Percentiles rank a stretch among this genome's conserved stretches.
Conservation (phyloP, 2,888 invertebrate genomes). For the Athalia cordata region DNA sequence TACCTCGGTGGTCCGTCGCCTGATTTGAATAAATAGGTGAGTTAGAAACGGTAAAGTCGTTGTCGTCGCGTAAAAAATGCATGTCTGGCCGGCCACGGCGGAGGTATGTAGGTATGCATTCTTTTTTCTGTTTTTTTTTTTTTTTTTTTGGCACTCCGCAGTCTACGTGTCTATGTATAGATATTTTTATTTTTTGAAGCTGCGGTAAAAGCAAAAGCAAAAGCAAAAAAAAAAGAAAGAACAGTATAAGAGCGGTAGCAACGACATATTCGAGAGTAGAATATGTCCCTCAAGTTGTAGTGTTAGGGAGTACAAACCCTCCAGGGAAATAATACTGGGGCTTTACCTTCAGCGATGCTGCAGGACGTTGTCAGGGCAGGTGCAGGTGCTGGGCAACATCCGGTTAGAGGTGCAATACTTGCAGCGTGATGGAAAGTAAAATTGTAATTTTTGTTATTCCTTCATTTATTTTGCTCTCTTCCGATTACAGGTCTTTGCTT, state of each 20-base stretch:
- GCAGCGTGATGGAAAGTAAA: slow-evolving; percentile 14
- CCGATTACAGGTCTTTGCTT: too few relatives aligned
- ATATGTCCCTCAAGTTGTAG: slow-evolving; percentile 21
- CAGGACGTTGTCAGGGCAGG: not conserved
- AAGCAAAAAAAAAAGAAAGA: not conserved
- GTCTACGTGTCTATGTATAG: not conserved
- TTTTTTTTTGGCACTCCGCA: not conserved
- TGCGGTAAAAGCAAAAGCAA: not conserved
- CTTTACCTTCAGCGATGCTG: slow-evolving; percentile 45
- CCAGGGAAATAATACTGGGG: slow-evolving; percentile 56
- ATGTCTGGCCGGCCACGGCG: not conserved
- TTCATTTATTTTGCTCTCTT: not conserved
- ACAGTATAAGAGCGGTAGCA: too few relatives aligned
- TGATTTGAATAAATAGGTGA: slow-evolving; percentile 2
- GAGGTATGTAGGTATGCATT: not conserved
- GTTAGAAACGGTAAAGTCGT: not conserved
- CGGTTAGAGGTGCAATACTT: slow-evolving; percentile 8
- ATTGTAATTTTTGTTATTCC: not conserved
- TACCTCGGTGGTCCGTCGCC: not conserved
- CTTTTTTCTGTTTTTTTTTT: not conserved
- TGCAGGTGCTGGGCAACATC: not conserved
- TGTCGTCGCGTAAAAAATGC: not conserved
- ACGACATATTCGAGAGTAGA: not conserved
- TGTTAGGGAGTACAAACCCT: slow-evolving; percentile 37
- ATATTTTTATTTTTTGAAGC: too few relatives aligned